Conservation (phyloP, 2,888 invertebrate species). For the Deladenus siricidicola region DNA sequence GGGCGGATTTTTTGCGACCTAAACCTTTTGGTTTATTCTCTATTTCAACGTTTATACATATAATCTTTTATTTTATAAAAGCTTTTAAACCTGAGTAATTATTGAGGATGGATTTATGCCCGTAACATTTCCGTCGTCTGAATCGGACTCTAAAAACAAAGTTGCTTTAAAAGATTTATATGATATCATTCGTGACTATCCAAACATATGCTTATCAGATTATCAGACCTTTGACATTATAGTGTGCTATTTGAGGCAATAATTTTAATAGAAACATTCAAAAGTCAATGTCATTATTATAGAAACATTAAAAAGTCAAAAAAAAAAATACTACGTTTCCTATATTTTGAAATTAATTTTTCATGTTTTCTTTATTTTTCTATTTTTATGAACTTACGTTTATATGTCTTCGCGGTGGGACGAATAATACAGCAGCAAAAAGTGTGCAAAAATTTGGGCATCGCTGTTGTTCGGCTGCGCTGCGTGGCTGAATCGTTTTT, state of each 20-base stretch:
- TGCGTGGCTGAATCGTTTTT: no score
- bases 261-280: no score
- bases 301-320: no score
- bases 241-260: no score
- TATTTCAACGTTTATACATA: no score
- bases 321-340: not conserved
- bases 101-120: constrained; percentile 16
- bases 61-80: no score
- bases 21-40: not conserved
- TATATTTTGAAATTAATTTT: not conserved
- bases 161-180: constrained; percentile 4
- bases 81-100: constrained; percentile 21
- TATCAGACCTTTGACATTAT: no score
- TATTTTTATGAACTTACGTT: constrained; percentile 7
- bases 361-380: not conserved
- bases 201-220: no score
- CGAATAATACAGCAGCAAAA: constrained; percentile 31
- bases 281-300: no score
- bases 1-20: no score
- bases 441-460: constrained; percentile 30
- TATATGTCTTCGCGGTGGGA: constrained; percentile 13
- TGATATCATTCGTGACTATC: not conserved
- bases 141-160: not conserved
- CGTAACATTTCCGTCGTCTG: not conserved
- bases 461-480: constrained; percentile 9